Base-by-base conservation (phyloP, 2,113 vertebrate genomes). In the Oncorhynchus masou region DNA sequence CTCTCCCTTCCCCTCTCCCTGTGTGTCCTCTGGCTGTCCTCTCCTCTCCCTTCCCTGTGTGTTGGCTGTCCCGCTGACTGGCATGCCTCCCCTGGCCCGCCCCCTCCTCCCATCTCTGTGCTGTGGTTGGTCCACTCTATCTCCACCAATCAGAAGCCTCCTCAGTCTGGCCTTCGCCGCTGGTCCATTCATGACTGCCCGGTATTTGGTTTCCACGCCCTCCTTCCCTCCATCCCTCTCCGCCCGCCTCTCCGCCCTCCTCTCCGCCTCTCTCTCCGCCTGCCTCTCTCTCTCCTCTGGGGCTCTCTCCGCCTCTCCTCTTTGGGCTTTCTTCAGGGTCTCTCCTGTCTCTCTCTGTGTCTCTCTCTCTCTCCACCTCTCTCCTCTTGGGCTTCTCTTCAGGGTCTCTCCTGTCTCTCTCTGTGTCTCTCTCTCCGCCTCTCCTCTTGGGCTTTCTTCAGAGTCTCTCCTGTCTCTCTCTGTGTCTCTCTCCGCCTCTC, bases 161-260 rank as follows among this genome's bases (percentile, higher is more conserved):
- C 94, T 91, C 91, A 96, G 93, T 96, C 95, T 94, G 94, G 94
- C 92, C 94, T 94, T 88, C 96, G 96, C 75, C 96, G 97, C 93
- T 98, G 97, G 97, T 99, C 97, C 92, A 96, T 99, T 94, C 96
- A 95, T 94, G 97, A 99, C 93, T 98, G 96, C 95, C 96, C 96
- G 96, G 97, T 99, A 98, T 93, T 95, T 94, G 95, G 80, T 77
- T 77, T 77, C 49, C 64, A 70, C 60, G 60, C 74, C 24, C 45
- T 70, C 51, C 67, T 59, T 62, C 72, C 68, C n/a, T 9, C 20
- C 60, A 59, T 4, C 48, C 68, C 29, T 8, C 34, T 51, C 2
- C 3, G 6, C 11, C 27, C n/a, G n/a, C n/a, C n/a, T n/a, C n/a
- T n/a, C 15, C n/a, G n/a, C n/a, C n/a, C n/a, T n/a, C n/a, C n/a